Conservation (phyloP, 2,113 vertebrate genomes). For the Anoura caudifer region DNA sequence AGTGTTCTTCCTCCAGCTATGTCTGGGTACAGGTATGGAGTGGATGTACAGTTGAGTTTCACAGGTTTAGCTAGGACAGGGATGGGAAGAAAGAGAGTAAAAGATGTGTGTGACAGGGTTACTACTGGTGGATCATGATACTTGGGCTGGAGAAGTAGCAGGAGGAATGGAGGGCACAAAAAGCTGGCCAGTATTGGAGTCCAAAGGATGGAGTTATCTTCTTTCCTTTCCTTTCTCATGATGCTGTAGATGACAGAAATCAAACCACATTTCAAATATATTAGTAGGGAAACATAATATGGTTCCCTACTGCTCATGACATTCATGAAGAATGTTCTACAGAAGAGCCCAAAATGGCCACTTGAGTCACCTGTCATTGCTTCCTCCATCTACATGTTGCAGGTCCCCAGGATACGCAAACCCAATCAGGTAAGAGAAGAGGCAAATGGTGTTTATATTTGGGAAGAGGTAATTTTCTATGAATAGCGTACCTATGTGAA, state of each 20-base stretch:
- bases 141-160: background rate
- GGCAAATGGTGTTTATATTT: slow-evolving; percentile 62
- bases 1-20: background rate
- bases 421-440: slow-evolving; percentile 59
- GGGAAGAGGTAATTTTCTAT: slow-evolving; percentile 56
- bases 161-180: background rate
- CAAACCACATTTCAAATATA: background rate
- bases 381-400: background rate
- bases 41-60: background rate
- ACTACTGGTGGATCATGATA: no score
- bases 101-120: no score
- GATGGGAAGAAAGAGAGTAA: background rate
- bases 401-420: background rate
- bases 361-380: background rate
- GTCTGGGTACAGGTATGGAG: rapidly evolving
- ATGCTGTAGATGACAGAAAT: background rate
- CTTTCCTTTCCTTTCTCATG: background rate
- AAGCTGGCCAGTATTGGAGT: background rate
- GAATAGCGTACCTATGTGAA: slow-evolving; percentile 60
- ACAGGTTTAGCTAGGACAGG: background rate
- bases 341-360: background rate
- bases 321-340: background rate
- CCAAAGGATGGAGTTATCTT: background rate
- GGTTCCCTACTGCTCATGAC: background rate
- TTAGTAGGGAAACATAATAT: background rate